These are phyloP conservation scores for Scaptomyza caliginosa DNA, from an alignment of 2,888 invertebrate species.

Conservation along the genomic window DNA sequence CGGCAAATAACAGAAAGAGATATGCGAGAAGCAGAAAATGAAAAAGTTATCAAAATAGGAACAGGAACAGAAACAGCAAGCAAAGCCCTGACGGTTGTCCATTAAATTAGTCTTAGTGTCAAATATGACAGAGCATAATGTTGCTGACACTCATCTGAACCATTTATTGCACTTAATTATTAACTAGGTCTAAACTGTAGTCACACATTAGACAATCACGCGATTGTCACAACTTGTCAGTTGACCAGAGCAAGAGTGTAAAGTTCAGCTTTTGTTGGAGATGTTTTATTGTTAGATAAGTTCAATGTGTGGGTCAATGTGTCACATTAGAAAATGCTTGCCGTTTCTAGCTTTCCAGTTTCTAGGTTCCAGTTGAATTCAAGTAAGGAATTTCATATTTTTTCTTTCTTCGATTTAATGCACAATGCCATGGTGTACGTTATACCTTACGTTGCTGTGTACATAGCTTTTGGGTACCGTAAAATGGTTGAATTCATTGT, in stretches of 20 bases:
- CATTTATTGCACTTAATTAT: slow-evolving; percentile 63
- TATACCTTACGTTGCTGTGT: not conserved
- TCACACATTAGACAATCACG: slow-evolving; percentile 17
- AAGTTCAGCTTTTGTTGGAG: not conserved
- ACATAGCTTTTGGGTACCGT: slow-evolving; percentile 14
- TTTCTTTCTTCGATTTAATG: not conserved
- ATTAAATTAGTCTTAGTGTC: slow-evolving; percentile 70
- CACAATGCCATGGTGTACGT: not conserved
- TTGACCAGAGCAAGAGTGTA: not conserved
- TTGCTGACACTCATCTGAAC: slow-evolving; percentile 33
- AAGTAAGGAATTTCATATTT: too few species aligned
- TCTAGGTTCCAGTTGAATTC: too few species aligned
- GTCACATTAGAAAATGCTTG: not conserved
- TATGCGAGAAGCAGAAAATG: not conserved
- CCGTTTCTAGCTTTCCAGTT: too few species aligned
- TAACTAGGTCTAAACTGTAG: slow-evolving; percentile 48
- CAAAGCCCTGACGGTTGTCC: slow-evolving; percentile 33
- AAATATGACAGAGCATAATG: slow-evolving; percentile 48
- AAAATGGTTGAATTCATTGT: not conserved
- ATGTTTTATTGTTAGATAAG: not conserved
- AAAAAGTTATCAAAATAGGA: too few species aligned
- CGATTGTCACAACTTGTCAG: slow-evolving; percentile 19
- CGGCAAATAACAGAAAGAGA: slow-evolving; percentile 21
- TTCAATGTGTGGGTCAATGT: not conserved
- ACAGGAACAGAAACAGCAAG: not conserved